A percentile compares a stretch with the other conserved stretches of the same genome.
Conservation (phyloP, 2,888 invertebrate genomes). For the Scrobipalpa atriplicella region DNA sequence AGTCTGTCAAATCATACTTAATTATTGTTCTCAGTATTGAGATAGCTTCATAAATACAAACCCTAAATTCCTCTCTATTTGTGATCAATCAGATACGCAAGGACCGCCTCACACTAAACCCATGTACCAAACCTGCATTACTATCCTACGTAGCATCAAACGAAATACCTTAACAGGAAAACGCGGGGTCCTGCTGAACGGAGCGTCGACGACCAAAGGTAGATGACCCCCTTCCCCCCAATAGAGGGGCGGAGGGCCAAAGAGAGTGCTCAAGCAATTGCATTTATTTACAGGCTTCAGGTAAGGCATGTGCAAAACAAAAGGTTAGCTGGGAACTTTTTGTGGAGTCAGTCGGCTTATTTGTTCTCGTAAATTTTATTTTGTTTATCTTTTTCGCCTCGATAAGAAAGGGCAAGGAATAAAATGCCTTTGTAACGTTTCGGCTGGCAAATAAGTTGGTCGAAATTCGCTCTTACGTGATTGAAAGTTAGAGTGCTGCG, state of each 20-base stretch:
- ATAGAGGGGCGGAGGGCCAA: conserved; percentile 33
- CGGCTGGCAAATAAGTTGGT: conserved; percentile 10
- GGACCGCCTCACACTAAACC: not conserved
- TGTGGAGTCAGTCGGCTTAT: conserved; percentile 34
- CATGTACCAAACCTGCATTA: not conserved
- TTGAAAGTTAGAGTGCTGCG: conserved; percentile 5
- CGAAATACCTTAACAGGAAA: not conserved
- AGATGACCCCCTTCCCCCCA: conserved; percentile 5
- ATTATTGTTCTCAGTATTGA: too few relatives aligned
- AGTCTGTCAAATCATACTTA: too few relatives aligned
- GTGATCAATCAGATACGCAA: not conserved
- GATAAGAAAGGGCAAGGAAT: conserved; percentile 38
- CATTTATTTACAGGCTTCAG: conserved; percentile 66
- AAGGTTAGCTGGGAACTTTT: conserved; percentile 40
- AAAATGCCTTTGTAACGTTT: conserved; percentile 23
- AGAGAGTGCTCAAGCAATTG: conserved; percentile 68
- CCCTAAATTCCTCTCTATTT: too few relatives aligned
- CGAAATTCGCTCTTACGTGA: conserved; percentile 13
- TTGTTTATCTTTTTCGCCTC: conserved; percentile 42
- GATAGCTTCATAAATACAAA: too few relatives aligned
- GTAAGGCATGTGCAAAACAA: conserved; percentile 59
- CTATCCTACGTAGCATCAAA: not conserved
- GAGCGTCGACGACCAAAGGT: conserved; percentile 31
- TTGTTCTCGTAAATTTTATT: conserved; percentile 51
- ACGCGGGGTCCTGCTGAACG: not conserved